These are phyloP conservation scores for Tachyglossus aculeatus DNA, from an alignment of 2,797 vertebrate genomes.

Conservation along the genomic window DNA sequence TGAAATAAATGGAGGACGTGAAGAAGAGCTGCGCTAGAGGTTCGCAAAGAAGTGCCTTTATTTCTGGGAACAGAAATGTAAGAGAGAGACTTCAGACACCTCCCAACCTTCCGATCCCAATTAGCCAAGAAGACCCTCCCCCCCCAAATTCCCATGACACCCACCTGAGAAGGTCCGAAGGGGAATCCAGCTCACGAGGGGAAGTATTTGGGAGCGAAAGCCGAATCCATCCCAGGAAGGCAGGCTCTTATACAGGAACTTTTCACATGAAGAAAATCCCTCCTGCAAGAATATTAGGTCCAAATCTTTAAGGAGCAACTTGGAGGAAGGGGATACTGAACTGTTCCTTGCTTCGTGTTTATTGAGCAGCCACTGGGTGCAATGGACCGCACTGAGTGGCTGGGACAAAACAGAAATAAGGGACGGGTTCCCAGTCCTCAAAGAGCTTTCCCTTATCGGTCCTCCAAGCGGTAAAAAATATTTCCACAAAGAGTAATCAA, in stretches of 20 bases:
- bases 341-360: too few relatives aligned
- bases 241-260: conserved; percentile 89
- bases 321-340: too few relatives aligned
- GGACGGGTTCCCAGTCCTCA: neutral
- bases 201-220: conserved; percentile 83
- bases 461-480: too few relatives aligned
- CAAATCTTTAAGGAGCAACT: conserved; percentile 15
- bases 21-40: conserved; percentile 89
- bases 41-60: conserved; percentile 80
- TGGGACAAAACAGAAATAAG: neutral
- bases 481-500: too few relatives aligned
- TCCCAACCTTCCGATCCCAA: too few relatives aligned
- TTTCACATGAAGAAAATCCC: conserved; percentile 87
- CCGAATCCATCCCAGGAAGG: conserved; percentile 87
- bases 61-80: conserved; percentile 74
- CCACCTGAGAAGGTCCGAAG: conserved; percentile 82
- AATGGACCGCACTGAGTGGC: too few relatives aligned
- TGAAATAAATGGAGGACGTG: conserved; percentile 90
- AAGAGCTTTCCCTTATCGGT: too few relatives aligned
- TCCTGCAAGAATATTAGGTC: conserved; percentile 76
- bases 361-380: too few relatives aligned
- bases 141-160: conserved; percentile 25
- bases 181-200: conserved; percentile 87
- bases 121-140: neutral
- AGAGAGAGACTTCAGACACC: conserved; percentile 14